Evolutionary conservation across 2,113 vertebrate species (phyloP).

Genomic region (Gracilinanus agilis): DNA sequence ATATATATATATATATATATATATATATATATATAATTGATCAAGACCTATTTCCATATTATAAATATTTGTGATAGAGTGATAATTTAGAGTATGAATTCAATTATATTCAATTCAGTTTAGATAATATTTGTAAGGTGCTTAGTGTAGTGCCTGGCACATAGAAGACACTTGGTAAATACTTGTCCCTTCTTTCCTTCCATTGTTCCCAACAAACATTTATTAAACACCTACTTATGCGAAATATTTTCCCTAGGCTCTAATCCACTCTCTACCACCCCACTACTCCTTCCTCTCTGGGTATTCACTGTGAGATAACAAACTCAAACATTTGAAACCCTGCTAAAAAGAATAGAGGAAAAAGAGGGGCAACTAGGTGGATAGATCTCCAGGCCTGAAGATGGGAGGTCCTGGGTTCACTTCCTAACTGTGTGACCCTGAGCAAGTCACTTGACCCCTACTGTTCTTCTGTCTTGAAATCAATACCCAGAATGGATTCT

Average conservation of each 20-base stretch:
- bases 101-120: not conserved
- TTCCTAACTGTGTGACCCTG: too few species aligned
- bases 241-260: not conserved
- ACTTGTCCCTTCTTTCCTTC: not conserved
- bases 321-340: not conserved
- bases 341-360: not conserved
- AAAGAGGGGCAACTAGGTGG: too few species aligned
- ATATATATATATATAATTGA: too few species aligned
- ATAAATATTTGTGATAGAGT: too few species aligned
- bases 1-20: too few species aligned
- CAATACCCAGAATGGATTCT: too few species aligned
- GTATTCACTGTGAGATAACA: not conserved
- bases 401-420: too few species aligned
- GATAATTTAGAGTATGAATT: not conserved
- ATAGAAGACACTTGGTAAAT: not conserved
- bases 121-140: not conserved
- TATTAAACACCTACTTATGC: not conserved
- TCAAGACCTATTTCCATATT: too few species aligned
- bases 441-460: too few species aligned
- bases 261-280: not conserved
- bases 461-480: too few species aligned
- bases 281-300: not conserved
- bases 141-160: not conserved
- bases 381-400: too few species aligned
- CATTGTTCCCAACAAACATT: not conserved